Evolutionary conservation across 2,888 invertebrate species (phyloP).

Genomic region (Macaria notata): DNA sequence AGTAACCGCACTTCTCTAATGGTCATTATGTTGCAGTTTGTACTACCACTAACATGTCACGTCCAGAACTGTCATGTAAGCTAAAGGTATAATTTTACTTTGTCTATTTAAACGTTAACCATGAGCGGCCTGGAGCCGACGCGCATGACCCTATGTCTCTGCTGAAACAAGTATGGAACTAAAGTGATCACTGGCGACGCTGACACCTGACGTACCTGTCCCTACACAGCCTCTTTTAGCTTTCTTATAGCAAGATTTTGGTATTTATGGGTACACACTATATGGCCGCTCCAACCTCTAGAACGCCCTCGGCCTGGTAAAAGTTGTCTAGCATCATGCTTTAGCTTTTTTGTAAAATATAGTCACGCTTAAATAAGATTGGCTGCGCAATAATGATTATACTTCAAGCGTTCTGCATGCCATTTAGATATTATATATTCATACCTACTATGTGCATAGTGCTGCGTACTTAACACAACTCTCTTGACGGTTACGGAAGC

Average conservation of each 20-base stretch:
- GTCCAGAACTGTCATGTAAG: conserved; percentile 82
- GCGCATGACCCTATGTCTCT: conserved; percentile 69
- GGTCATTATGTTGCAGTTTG: conserved; percentile 83
- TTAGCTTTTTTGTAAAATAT: conserved; percentile 82
- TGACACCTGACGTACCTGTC: conserved; percentile 68
- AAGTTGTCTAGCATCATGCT: conserved; percentile 82
- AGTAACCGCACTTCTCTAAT: conserved; percentile 82
- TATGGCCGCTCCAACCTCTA: conserved; percentile 80
- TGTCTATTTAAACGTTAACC: conserved; percentile 77
- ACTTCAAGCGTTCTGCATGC: conserved; percentile 83
- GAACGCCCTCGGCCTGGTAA: conserved; percentile 80
- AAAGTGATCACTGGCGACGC: conserved; percentile 68
- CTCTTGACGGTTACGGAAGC: conserved; percentile 73
- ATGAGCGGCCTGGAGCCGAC: conserved; percentile 65
- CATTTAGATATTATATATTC: conserved; percentile 82
- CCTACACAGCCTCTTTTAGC: conserved; percentile 78
- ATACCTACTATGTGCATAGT: conserved; percentile 81
- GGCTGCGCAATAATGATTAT: conserved; percentile 83
- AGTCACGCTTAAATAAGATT: conserved; percentile 82
- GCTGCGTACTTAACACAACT: conserved; percentile 77
- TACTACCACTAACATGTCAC: conserved; percentile 83
- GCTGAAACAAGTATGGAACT: conserved; percentile 47
- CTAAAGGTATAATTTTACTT: conserved; percentile 81
- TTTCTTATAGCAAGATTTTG: conserved; percentile 74
- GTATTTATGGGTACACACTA: conserved; percentile 80